Evolutionary conservation across 1,140 invertebrate species (phyloP).

Genomic region (Nylanderia fulva): DNA sequence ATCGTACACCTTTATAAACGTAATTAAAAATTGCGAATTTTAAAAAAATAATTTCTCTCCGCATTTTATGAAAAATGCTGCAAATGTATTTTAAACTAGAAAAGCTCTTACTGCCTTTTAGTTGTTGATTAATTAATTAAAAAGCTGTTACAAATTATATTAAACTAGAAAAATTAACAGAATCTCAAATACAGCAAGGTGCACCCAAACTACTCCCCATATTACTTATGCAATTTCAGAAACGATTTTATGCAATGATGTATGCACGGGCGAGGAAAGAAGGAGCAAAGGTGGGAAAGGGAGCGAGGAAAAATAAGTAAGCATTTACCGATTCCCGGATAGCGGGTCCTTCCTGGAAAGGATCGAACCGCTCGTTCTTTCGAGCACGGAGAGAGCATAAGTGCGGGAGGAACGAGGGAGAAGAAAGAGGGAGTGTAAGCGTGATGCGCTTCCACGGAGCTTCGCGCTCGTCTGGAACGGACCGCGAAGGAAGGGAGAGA

Average conservation of each 20-base stretch:
- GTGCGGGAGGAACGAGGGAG: background rate
- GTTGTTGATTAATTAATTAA: too few relatives aligned
- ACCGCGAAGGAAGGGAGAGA: slow-evolving; percentile 43
- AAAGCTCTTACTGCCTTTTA: too few relatives aligned
- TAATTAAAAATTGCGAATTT: background rate
- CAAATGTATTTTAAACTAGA: background rate
- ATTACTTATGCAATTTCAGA: slow-evolving; percentile 32
- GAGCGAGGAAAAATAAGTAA: slow-evolving; percentile 68
- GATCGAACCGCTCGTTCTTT: slow-evolving; percentile 57
- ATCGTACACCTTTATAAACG: background rate
- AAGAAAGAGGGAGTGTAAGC: slow-evolving; percentile 16
- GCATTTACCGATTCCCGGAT: slow-evolving; percentile 72
- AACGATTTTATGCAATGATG: slow-evolving; percentile 42
- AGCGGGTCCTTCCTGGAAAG: slow-evolving; percentile 71
- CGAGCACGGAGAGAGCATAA: slow-evolving; percentile 40
- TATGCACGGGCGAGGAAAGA: slow-evolving; percentile 30
- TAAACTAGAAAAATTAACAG: too few relatives aligned
- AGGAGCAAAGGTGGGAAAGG: slow-evolving; percentile 39
- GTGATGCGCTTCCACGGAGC: slow-evolving; percentile 67
- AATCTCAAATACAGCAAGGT: background rate
- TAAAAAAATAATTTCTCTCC: background rate
- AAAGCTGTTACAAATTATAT: too few relatives aligned
- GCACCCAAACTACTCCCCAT: background rate
- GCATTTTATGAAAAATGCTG: background rate
- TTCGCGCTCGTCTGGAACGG: slow-evolving; percentile 76